phyloP scores from a whole-genome alignment of 2,888 invertebrate genomes.

The Biston betularia region DNA sequence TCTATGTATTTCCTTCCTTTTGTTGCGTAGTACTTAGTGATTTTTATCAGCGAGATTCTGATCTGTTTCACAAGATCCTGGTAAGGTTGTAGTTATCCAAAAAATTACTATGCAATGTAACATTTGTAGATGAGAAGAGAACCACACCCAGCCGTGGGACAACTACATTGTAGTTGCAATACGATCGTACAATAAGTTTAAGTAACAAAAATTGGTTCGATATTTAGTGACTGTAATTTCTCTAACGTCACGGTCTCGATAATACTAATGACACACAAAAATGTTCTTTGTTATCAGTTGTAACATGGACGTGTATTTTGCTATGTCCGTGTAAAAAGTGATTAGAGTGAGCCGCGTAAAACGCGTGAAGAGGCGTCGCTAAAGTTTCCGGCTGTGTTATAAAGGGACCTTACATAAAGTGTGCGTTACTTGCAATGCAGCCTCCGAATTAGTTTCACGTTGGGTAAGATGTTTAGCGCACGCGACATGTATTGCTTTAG shows the following conservation, averaged over 20 bases:
- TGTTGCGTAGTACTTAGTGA: conserved; percentile 5
- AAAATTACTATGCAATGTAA: background rate
- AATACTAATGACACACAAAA: background rate
- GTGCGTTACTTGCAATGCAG: conserved; percentile 6
- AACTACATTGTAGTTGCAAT: too few relatives aligned
- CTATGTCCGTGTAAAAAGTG: conserved; percentile 8
- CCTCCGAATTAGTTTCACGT: conserved; percentile 21
- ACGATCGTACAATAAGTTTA: too few relatives aligned
- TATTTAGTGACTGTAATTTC: too few relatives aligned
- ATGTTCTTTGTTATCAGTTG: background rate
- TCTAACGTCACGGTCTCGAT: background rate
- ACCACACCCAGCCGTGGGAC: too few relatives aligned
- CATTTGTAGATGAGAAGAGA: too few relatives aligned
- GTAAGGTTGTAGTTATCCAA: background rate
- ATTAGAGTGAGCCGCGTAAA: conserved; percentile 11
- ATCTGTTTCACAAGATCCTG: conserved; percentile 14
- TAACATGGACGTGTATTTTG: background rate
- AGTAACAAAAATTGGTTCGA: too few relatives aligned
- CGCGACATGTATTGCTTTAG: conserved; percentile 13
- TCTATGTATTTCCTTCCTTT: conserved; percentile 8
- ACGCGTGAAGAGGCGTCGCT: conserved; percentile 22
- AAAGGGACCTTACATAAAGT: conserved; percentile 29
- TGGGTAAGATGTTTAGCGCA: conserved; percentile 22
- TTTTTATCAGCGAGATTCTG: conserved; percentile 8
- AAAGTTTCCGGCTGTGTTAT: conserved; percentile 32